Conservation (phyloP, 1,140 invertebrate species). For the Pantala flavescens region DNA sequence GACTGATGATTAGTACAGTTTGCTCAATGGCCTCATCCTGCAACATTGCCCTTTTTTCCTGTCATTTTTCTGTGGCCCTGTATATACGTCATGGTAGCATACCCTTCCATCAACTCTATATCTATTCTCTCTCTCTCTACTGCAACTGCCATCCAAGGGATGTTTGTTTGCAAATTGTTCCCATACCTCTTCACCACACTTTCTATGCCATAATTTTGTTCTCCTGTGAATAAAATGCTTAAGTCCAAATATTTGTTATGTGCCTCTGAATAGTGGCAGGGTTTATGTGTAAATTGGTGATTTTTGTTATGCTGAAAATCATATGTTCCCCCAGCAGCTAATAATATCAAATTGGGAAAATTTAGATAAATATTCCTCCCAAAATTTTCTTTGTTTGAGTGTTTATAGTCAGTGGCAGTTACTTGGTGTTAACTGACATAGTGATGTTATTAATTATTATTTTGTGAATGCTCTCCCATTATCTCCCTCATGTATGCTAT, state of each 20-base stretch:
- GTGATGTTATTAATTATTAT: not conserved
- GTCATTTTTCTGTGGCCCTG: not conserved
- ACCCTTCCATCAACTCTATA: not conserved
- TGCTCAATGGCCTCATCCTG: constrained; percentile 7
- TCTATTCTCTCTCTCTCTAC: not conserved
- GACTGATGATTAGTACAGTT: constrained; percentile 9
- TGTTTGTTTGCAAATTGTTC: not conserved
- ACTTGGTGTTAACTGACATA: not conserved
- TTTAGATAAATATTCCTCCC: not conserved
- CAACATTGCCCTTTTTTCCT: not conserved
- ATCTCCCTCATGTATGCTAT: not conserved
- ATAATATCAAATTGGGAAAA: not conserved
- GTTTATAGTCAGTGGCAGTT: constrained; percentile 1
- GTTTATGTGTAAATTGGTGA: not conserved
- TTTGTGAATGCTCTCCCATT: not conserved
- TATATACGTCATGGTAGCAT: not conserved
- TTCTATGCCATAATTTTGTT: not conserved
- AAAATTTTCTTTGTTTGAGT: not conserved
- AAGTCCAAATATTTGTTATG: constrained; percentile 4
- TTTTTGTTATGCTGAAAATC: not conserved
- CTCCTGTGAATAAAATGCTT: not conserved
- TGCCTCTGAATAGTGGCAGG: not conserved
- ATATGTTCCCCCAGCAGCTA: not conserved
- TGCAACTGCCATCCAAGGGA: not conserved
- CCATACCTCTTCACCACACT: not conserved